phyloP scores from a whole-genome alignment of 2,888 invertebrate species.

The Dascillus cervinus region DNA sequence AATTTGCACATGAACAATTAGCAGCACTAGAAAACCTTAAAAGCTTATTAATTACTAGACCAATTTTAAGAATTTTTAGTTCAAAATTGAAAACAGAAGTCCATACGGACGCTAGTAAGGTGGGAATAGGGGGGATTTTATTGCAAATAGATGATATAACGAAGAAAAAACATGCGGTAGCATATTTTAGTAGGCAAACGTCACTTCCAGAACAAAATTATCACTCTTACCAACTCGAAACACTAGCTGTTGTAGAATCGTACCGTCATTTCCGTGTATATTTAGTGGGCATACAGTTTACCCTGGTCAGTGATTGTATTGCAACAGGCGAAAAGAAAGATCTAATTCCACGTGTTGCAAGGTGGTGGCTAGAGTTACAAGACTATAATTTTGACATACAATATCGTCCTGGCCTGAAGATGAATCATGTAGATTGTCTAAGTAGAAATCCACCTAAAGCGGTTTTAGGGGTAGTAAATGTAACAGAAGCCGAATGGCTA shows the following conservation, averaged over 20 bases:
- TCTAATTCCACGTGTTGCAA: constrained; percentile 4
- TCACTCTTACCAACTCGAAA: constrained; percentile 7
- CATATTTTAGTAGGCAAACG: constrained; percentile 5
- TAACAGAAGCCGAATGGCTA: constrained; percentile 4
- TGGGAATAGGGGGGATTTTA: constrained; percentile 5
- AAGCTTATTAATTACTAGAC: constrained; percentile 4
- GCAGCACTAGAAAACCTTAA: constrained; percentile 2
- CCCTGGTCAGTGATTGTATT: constrained; percentile 1
- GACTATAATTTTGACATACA: constrained; percentile 4
- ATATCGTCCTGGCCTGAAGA: constrained; percentile 3
- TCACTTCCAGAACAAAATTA: constrained; percentile 5
- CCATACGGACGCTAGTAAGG: constrained; percentile 6
- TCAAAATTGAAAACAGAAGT: constrained; percentile 6
- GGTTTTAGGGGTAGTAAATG: constrained; percentile 9
- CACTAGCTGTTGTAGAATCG: constrained; percentile 5
- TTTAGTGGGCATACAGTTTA: constrained; percentile 3
- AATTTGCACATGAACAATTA: constrained; percentile 3
- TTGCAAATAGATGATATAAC: constrained; percentile 5
- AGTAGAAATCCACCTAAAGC: constrained; percentile 5
- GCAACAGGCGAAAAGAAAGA: constrained; percentile 4
- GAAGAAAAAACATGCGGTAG: constrained; percentile 2
- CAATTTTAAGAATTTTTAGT: constrained; percentile 7
- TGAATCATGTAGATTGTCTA: too few species aligned
- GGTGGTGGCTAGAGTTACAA: constrained; percentile 3
- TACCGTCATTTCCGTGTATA: constrained; percentile 4